phyloP scores from a whole-genome alignment of 2,888 invertebrate species.

The Lasius platythorax region DNA sequence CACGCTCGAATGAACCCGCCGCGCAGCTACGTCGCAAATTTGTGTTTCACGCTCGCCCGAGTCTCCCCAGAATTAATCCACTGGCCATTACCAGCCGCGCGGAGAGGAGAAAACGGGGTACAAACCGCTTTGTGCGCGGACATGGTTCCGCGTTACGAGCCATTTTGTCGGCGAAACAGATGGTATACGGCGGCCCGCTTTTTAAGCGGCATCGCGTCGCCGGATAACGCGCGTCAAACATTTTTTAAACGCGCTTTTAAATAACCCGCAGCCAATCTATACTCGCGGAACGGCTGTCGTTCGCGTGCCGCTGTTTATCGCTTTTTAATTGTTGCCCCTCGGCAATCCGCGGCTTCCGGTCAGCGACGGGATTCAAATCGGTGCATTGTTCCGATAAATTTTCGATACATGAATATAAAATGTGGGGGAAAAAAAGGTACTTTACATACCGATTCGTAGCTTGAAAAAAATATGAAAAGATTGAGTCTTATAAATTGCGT shows the following conservation, averaged over 20 bases:
- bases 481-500: not conserved
- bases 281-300: not conserved
- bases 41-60: constrained; percentile 55
- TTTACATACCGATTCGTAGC: not conserved
- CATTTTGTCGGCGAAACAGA: constrained; percentile 52
- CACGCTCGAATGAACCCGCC: constrained; percentile 32
- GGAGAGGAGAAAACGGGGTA: constrained; percentile 30
- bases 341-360: not conserved
- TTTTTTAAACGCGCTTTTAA: constrained; percentile 50
- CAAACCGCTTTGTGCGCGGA: constrained; percentile 54
- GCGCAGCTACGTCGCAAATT: constrained; percentile 48
- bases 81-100: constrained; percentile 48
- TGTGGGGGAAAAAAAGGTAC: not conserved
- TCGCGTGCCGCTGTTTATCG: constrained; percentile 27
- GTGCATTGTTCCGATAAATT: not conserved
- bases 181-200: constrained; percentile 34
- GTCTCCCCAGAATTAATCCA: constrained; percentile 54
- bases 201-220: constrained; percentile 36
- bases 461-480: not conserved
- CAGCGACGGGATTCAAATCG: not conserved
- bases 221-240: constrained; percentile 51
- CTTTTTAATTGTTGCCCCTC: constrained; percentile 32
- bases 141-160: constrained; percentile 45
- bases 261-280: constrained; percentile 17
- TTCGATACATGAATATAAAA: not conserved